These are phyloP conservation scores for Gila robusta DNA, from an alignment of 2,797 vertebrate species.

Conservation along the genomic window DNA sequence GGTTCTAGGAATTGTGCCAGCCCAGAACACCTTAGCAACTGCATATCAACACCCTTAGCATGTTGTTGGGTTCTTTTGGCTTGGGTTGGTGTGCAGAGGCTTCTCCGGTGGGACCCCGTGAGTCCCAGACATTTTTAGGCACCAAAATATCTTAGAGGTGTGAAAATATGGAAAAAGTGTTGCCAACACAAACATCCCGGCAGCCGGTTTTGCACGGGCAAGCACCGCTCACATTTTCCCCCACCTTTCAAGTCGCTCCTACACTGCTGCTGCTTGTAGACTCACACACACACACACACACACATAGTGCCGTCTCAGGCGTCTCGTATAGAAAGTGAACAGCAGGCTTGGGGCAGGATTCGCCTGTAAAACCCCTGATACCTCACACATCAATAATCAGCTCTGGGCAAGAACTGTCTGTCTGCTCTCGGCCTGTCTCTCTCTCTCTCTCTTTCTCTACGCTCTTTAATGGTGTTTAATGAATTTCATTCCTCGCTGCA, in stretches of 20 bases:
- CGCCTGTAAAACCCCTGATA: slow-evolving; percentile 31
- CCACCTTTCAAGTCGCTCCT: slow-evolving; percentile 2
- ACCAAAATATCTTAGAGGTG: slow-evolving; percentile 17
- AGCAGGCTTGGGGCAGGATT: slow-evolving; percentile 40
- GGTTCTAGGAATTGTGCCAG: background rate
- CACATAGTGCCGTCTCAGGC: background rate
- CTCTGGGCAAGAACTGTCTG: slow-evolving; percentile 37
- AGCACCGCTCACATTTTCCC: background rate
- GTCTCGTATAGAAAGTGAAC: slow-evolving; percentile 28
- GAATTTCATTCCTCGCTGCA: slow-evolving; percentile 72
- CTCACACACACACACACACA: background rate
- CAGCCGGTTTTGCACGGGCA: slow-evolving; percentile 4
- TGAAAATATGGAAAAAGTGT: slow-evolving; percentile 18
- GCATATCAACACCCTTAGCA: background rate
- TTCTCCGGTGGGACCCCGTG: background rate
- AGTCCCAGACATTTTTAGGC: background rate
- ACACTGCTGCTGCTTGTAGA: slow-evolving; percentile 1
- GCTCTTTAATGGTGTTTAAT: slow-evolving; percentile 66
- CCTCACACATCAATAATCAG: slow-evolving; percentile 49
- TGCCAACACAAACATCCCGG: slow-evolving; percentile 6
- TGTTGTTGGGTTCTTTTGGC: background rate
- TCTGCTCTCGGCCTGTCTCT: slow-evolving; percentile 27
- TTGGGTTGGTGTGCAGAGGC: background rate
- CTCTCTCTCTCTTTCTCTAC: slow-evolving; percentile 64
- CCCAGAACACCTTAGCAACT: background rate